Evolutionary conservation across 2,888 invertebrate genomes (phyloP).

Genomic region (Eledone cirrhosa): DNA sequence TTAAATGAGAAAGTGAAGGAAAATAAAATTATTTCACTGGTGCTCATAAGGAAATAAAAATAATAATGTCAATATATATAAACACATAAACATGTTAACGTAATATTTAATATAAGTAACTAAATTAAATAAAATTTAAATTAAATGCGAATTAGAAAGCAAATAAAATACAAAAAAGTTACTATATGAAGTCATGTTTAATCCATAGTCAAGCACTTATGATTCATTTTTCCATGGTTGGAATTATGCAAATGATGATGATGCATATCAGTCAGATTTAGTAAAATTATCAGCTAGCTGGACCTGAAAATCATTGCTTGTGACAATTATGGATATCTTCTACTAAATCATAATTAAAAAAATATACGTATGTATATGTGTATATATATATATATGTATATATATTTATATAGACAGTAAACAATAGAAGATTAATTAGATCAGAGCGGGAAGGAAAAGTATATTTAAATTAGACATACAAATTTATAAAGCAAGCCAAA

Average conservation of each 20-base stretch:
- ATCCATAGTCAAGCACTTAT: not conserved
- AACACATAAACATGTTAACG: not conserved
- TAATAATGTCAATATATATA: not conserved
- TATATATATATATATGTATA: too few relatives aligned
- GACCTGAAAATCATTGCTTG: constrained; percentile 20
- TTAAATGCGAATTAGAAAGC: not conserved
- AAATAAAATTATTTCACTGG: constrained; percentile 18
- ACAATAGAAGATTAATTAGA: too few relatives aligned
- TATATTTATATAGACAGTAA: too few relatives aligned
- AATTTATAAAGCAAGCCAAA: too few relatives aligned
- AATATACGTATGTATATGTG: not conserved
- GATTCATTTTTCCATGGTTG: too few relatives aligned
- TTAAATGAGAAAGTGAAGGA: constrained; percentile 1
- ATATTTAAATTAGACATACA: too few relatives aligned
- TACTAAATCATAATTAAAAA: not conserved
- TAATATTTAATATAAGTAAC: not conserved
- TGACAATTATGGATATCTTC: constrained; percentile 9
- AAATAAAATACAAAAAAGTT: not conserved
- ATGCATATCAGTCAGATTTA: not conserved
- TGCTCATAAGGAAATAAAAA: not conserved
- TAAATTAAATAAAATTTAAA: constrained; percentile 8
- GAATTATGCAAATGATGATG: not conserved
- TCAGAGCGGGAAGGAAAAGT: too few relatives aligned
- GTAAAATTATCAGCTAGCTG: constrained; percentile 1
- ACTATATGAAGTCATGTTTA: not conserved